Evolutionary conservation across 2,888 invertebrate species (phyloP), one percentile per base, ranked within the genome.

Genomic region (Hypomecis punctinalis): DNA sequence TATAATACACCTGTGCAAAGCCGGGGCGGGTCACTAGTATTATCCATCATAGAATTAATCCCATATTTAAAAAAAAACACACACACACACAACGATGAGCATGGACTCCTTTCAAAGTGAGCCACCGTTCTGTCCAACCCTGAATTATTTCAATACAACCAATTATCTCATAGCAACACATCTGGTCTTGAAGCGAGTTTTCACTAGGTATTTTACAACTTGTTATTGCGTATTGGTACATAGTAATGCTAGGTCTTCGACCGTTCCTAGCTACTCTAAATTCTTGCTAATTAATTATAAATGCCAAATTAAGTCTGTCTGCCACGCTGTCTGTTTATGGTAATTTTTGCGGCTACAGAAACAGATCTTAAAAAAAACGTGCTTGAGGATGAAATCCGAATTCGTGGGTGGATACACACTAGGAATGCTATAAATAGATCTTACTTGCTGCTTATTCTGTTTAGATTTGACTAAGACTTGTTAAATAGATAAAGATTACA

Each of bases 191-290:
- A 13, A 42, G 52, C 52, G 9, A n/a, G 52, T 52, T 52, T 52
- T 10, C 33, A 7, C 37, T 51, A 51, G 49, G 37, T 52, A 52
- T 52, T 52, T 33, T 52, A 52, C 52, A 52, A 52, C 52, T 10
- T 52, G 52, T 40, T 52, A 42, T 23, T 48, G 48, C 48, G 37
- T n/a, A 10, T 52, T 6, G 10, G 23, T 40, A 52, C 40, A 52
- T 52, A 40, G 52, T 52, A 40, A 33, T n/a, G 49, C 37, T 40
- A 40, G 52, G 23, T 52, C 40, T n/a, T 23, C 23, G 52, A 52
- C 52, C 52, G 10, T 23, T 40, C 33, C 10, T 40, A 39, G 39
- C 39, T 39, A 37, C 37, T 49, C 49, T 52, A 10, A 23, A 42
- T 49, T 49, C 11, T 40, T 40, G 9, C n/a, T 40, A 52, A 51